Evolutionary conservation across 2,888 invertebrate genomes (phyloP).

Genomic region (Tetramorium bicarinatum): DNA sequence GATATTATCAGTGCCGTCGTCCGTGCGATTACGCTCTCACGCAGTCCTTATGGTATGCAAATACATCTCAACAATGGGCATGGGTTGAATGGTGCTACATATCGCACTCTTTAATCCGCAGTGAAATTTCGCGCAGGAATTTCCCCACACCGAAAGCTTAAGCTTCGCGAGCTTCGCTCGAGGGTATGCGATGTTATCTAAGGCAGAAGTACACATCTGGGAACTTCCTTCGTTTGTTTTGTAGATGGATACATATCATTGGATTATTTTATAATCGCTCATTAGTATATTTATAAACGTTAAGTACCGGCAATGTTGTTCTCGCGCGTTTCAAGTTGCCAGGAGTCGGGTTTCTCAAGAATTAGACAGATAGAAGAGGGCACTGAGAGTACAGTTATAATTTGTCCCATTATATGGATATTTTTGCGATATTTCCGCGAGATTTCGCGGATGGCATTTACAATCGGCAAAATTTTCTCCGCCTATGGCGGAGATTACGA

Average conservation of each 20-base stretch:
- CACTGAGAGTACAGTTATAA: slow-evolving; percentile 9
- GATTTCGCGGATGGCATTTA: neutral
- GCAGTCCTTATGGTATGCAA: slow-evolving; percentile 1
- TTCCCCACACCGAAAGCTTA: slow-evolving; percentile 14
- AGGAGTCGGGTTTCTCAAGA: slow-evolving; percentile 20
- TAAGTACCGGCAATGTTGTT: neutral
- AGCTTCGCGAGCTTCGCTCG: neutral
- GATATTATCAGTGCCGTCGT: neutral
- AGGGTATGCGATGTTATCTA: neutral
- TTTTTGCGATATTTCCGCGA: slow-evolving; percentile 30
- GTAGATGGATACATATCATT: neutral
- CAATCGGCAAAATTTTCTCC: neutral
- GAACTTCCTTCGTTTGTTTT: slow-evolving; percentile 41
- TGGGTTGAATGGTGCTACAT: neutral
- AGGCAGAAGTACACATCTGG: slow-evolving; percentile 13
- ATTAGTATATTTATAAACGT: slow-evolving; percentile 24
- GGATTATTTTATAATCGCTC: slow-evolving; percentile 33
- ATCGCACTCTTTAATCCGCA: neutral
- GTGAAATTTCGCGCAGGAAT: neutral
- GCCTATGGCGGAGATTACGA: neutral
- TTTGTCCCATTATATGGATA: slow-evolving; percentile 33
- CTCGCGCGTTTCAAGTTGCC: neutral
- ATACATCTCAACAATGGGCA: neutral
- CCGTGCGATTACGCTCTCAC: slow-evolving; percentile 1
- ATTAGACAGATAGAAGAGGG: neutral